Evolutionary conservation across 1,140 invertebrate genomes (phyloP).

Genomic region (Formica selysi): DNA sequence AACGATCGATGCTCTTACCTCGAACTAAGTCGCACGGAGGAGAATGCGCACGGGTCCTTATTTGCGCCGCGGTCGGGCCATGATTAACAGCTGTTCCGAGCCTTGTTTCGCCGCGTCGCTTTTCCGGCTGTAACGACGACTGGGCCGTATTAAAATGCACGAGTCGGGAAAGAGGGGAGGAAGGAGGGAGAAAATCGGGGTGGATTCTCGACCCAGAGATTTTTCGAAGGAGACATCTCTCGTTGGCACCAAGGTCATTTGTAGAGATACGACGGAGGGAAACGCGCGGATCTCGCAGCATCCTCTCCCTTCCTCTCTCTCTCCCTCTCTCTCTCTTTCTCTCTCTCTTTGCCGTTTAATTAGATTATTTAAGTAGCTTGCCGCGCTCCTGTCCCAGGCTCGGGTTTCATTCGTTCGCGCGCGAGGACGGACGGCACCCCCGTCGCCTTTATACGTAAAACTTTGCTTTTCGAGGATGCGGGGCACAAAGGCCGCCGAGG

Average conservation of each 20-base stretch:
- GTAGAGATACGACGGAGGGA: background rate
- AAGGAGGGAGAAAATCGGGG: background rate
- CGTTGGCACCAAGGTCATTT: slow-evolving; percentile 41
- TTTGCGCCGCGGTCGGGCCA: slow-evolving; percentile 63
- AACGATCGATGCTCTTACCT: slow-evolving; percentile 6
- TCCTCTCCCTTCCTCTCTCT: background rate
- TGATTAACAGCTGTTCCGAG: slow-evolving; percentile 72
- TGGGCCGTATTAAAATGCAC: slow-evolving; percentile 72
- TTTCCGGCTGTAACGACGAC: slow-evolving; percentile 53
- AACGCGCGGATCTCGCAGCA: slow-evolving; percentile 27
- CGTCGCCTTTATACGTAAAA: slow-evolving; percentile 54
- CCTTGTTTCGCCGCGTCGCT: slow-evolving; percentile 66
- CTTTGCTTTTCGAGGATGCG: slow-evolving; percentile 36
- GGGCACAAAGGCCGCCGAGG: slow-evolving; percentile 37
- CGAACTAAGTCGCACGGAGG: slow-evolving; percentile 1
- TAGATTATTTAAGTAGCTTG: slow-evolving; percentile 52
- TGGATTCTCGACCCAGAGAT: background rate
- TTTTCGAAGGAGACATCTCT: background rate
- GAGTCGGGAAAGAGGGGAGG: background rate
- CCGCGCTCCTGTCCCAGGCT: background rate
- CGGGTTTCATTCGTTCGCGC: background rate
- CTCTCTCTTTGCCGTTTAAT: slow-evolving; percentile 16
- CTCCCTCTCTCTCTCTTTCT: background rate
- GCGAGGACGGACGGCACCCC: background rate
- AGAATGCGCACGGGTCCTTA: slow-evolving; percentile 59